These are phyloP conservation scores for Agapornis roseicollis DNA, from an alignment of 2,113 vertebrate genomes.

Conservation along the genomic window DNA sequence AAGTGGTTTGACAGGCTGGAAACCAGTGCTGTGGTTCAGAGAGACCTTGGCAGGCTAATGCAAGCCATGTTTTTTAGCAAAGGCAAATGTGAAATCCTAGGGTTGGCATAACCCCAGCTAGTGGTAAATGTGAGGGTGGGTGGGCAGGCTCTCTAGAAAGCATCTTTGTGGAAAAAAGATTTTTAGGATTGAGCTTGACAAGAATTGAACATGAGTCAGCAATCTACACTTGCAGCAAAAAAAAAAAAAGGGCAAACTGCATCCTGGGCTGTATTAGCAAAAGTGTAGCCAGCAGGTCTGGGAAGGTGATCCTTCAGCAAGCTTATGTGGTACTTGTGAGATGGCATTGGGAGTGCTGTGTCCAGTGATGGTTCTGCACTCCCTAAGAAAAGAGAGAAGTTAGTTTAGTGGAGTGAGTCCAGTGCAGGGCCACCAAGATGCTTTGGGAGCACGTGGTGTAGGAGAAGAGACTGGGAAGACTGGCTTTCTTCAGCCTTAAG, in stretches of 20 bases:
- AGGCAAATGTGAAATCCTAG: not conserved
- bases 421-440: not conserved
- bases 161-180: not conserved
- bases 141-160: not conserved
- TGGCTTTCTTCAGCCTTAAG: not conserved
- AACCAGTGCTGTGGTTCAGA: not conserved
- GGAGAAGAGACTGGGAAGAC: not conserved
- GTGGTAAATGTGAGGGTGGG: not conserved
- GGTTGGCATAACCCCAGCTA: not conserved
- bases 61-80: not conserved
- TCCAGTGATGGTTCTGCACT: not conserved
- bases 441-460: rapidly evolving
- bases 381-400: not conserved
- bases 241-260: not conserved
- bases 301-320: not conserved
- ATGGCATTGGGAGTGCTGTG: not conserved
- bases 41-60: not conserved
- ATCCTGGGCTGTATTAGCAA: not conserved
- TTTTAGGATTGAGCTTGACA: not conserved
- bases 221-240: not conserved
- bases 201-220: not conserved
- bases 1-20: not conserved
- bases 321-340: not conserved
- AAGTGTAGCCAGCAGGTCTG: not conserved
- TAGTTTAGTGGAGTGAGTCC: not conserved